Percentiles rank a stretch among this genome's conserved stretches.
These are phyloP conservation scores for Melanotus villosus DNA, from an alignment of 2,888 invertebrate species.

Conservation along the genomic window DNA sequence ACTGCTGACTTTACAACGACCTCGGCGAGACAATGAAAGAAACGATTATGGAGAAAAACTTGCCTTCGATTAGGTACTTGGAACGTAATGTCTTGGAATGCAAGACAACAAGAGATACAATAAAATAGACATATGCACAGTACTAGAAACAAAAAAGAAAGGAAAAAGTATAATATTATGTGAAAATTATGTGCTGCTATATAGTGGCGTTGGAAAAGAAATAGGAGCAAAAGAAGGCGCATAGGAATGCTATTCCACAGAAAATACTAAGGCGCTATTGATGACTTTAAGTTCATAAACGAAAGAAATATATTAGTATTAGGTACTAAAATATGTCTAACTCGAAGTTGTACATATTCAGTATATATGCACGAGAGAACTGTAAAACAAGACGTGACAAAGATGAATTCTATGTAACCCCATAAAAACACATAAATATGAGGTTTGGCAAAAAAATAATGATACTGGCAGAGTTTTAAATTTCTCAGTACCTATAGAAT, in stretches of 20 bases:
- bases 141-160: conserved; percentile 13
- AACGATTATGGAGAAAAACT: background rate
- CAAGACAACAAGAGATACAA: background rate
- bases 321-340: background rate
- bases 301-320: background rate
- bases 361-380: background rate
- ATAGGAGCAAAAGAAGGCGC: background rate
- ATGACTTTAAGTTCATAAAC: background rate
- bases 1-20: background rate
- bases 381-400: background rate
- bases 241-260: background rate
- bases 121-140: conserved; percentile 3
- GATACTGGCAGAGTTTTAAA: too few relatives aligned
- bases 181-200: background rate
- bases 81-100: conserved; percentile 5
- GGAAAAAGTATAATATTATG: background rate
- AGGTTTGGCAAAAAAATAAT: too few relatives aligned
- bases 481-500: too few relatives aligned
- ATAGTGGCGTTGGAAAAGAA: background rate
- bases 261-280: background rate
- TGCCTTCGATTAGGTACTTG: background rate
- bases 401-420: conserved; percentile 2
- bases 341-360: background rate
- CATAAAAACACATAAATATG: background rate
- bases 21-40: conserved; percentile 6